Base-by-base conservation (phyloP, 2,888 invertebrate species). In the Acleris sparsana region DNA sequence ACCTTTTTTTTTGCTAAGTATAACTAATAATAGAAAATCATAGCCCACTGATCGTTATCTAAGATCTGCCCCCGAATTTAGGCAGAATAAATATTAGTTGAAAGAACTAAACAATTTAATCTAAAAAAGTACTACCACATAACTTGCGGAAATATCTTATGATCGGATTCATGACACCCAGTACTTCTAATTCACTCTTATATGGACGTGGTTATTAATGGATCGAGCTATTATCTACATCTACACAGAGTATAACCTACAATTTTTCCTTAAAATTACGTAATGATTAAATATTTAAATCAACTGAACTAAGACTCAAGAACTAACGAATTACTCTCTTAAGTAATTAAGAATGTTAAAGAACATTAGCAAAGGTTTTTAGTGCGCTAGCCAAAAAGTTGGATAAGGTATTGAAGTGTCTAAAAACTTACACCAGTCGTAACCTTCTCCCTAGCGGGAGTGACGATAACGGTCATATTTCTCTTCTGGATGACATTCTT, bases 401-500 rank as follows among this genome's bases (percentile, higher is more conserved):
- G 20, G 25, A 5, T 16, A 18, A 43, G 5, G n/a, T 17, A 57
- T 51, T 39, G 39, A 39, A 25, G 5, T 11, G 16, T 20, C 16
- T n/a, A 22, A 9, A 51, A 20, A 84, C 90, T 79, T 78, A 90
- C 90, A n/a, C 73, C 89, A 61, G 67, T 83, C 3, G 88, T 79
- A 53, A 89, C 75, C 74, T 86, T 89, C 46, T 80, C 81, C 58
- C 86, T 84, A 0, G 89, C 77, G 0, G 90, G 89, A 6, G 81
- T 75, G 18, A 80, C 70, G 58, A 87, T 74, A 0, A 76, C 88
- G 63, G 84, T 88, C 89, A 91, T 90, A 70, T 84, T 86, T 48
- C 90, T 86, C 53, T 84, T 82, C 64, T 86, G 88, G 5, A 82
- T 78, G 2, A 82, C 86, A 84, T 84, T 88, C 68, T 83, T 89